These are phyloP conservation scores for Pseudanteris insignis DNA, from an alignment of 2,888 invertebrate genomes.

Conservation along the genomic window DNA sequence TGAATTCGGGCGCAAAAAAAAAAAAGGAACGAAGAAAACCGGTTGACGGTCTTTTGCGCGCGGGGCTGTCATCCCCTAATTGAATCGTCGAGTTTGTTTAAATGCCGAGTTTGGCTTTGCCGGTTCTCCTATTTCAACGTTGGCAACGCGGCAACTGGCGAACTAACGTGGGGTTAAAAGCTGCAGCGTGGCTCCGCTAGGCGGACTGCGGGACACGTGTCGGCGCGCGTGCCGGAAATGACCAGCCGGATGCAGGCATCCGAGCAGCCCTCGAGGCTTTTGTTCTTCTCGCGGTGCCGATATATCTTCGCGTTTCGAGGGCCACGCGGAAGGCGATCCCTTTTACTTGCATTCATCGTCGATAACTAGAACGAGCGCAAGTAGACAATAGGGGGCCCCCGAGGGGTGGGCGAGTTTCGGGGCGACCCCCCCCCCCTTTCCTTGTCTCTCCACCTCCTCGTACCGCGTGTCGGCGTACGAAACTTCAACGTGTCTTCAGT, in stretches of 20 bases:
- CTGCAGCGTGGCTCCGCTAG: conserved; percentile 25
- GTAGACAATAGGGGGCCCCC: conserved; percentile 26
- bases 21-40: conserved; percentile 8
- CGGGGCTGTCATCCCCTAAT: conserved; percentile 25
- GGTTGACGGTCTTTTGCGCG: conserved; percentile 8
- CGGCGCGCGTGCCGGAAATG: conserved; percentile 66
- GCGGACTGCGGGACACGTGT: conserved; percentile 58
- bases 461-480: too few species aligned
- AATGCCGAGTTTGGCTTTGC: conserved; percentile 37
- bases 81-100: conserved; percentile 40
- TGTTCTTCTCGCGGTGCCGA: conserved; percentile 55
- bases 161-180: conserved; percentile 30
- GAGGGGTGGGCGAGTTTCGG: conserved; percentile 22
- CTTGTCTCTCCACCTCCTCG: too few species aligned
- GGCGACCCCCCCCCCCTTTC: too few species aligned
- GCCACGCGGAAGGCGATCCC: conserved; percentile 39
- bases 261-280: conserved; percentile 56
- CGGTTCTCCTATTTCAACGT: conserved; percentile 42
- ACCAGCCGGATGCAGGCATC: conserved; percentile 66
- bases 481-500: too few species aligned
- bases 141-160: conserved; percentile 23
- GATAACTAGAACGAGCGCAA: conserved; percentile 22
- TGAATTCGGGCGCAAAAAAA: not conserved
- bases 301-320: conserved; percentile 48
- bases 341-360: conserved; percentile 15